Percentiles rank a stretch among this genome's conserved stretches.
These are phyloP conservation scores for Hypsopygia costalis DNA, from an alignment of 2,888 invertebrate genomes.

Conservation along the genomic window DNA sequence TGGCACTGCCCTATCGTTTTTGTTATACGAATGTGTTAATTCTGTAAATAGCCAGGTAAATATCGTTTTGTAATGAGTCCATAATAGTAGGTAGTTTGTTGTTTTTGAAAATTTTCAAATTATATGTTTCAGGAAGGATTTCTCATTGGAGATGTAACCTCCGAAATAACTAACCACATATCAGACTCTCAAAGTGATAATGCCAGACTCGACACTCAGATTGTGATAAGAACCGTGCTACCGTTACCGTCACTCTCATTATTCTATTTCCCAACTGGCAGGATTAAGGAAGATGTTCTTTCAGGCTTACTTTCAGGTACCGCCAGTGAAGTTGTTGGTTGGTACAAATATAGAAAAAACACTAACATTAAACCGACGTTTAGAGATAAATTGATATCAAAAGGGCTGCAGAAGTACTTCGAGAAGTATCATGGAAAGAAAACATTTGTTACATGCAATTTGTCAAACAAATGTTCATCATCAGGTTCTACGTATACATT, in stretches of 20 bases:
- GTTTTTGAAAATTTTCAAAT: constrained; percentile 3
- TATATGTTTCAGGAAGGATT: constrained; percentile 78
- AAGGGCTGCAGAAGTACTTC: constrained; percentile 81
- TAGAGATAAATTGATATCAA: constrained; percentile 82
- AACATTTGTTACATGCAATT: constrained; percentile 82
- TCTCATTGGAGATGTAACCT: constrained; percentile 82
- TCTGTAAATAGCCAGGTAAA: constrained; percentile 80
- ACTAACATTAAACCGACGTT: constrained; percentile 79
- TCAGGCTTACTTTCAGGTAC: constrained; percentile 71
- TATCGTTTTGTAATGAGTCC: too few relatives aligned
- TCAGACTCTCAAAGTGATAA: constrained; percentile 85
- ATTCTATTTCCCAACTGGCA: constrained; percentile 80
- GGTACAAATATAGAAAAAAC: constrained; percentile 83
- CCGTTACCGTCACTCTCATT: constrained; percentile 79
- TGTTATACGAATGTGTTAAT: constrained; percentile 85
- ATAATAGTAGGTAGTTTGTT: neutral
- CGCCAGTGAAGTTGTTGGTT: constrained; percentile 82
- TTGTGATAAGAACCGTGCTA: constrained; percentile 81
- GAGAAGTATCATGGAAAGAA: constrained; percentile 73
- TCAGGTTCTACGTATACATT: constrained; percentile 81
- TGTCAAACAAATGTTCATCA: constrained; percentile 75
- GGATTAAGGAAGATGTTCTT: constrained; percentile 77
- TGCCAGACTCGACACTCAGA: constrained; percentile 80
- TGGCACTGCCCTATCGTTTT: constrained; percentile 84
- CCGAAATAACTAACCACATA: constrained; percentile 83